A percentile compares a stretch with the other conserved stretches of the same genome.
These are phyloP conservation scores for Lacanobia wlatinum DNA, from an alignment of 2,888 invertebrate species.

Conservation along the genomic window DNA sequence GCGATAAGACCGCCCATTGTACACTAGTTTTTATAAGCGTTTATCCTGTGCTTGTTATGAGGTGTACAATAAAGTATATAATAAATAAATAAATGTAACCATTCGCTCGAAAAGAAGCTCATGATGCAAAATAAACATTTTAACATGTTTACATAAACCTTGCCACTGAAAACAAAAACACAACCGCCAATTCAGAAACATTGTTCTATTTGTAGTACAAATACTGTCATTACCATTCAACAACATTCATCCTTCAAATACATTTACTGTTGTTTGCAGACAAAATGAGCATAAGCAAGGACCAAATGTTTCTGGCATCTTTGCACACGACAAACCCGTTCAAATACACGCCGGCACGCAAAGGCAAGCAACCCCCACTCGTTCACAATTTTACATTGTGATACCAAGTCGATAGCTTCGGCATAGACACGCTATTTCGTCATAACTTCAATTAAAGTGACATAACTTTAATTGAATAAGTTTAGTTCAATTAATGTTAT, in stretches of 20 bases:
- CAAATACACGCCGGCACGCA: slow-evolving; percentile 79
- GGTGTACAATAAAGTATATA: no score
- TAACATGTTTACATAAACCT: neutral
- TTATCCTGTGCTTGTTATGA: no score
- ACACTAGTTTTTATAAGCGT: no score
- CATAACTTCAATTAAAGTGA: slow-evolving; percentile 54
- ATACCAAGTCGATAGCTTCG: slow-evolving; percentile 27
- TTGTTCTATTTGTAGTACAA: slow-evolving; percentile 37
- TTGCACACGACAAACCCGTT: slow-evolving; percentile 86
- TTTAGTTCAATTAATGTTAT: slow-evolving; percentile 53
- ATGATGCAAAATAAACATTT: neutral
- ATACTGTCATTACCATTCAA: slow-evolving; percentile 14
- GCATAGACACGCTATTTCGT: slow-evolving; percentile 59
- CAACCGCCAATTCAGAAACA: slow-evolving; percentile 17
- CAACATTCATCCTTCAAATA: slow-evolving; percentile 17
- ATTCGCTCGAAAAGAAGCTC: neutral
- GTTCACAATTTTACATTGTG: slow-evolving; percentile 32
- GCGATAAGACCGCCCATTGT: no score
- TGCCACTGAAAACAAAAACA: slow-evolving; percentile 5
- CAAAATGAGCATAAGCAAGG: slow-evolving; percentile 73
- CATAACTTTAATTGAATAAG: slow-evolving; percentile 53
- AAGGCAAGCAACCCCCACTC: slow-evolving; percentile 76
- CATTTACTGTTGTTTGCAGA: slow-evolving; percentile 74
- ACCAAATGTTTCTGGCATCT: slow-evolving; percentile 80
- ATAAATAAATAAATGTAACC: neutral